phyloP scores from a whole-genome alignment of 2,888 invertebrate species.

The Coenonympha glycerion region DNA sequence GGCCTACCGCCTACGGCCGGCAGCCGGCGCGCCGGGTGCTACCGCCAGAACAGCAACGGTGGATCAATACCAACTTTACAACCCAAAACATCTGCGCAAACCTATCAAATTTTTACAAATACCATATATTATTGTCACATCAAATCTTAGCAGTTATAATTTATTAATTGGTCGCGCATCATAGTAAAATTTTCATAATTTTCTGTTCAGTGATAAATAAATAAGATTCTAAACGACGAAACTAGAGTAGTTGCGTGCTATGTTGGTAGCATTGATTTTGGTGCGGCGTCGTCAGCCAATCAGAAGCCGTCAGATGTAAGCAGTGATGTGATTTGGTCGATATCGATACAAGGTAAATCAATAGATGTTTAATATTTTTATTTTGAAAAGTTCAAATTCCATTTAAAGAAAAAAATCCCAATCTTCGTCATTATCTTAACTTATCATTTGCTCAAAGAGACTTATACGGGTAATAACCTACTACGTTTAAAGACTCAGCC shows the following conservation, averaged over 20 bases:
- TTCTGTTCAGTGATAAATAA: not conserved
- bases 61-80: slow-evolving; percentile 33
- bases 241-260: slow-evolving; percentile 22
- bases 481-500: no score
- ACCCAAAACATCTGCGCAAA: slow-evolving; percentile 29
- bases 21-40: no score
- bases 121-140: not conserved
- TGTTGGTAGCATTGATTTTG: slow-evolving; percentile 46
- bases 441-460: no score
- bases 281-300: slow-evolving; percentile 49
- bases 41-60: no score
- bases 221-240: slow-evolving; percentile 25
- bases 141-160: not conserved
- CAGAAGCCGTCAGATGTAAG: slow-evolving; percentile 30
- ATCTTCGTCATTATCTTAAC: no score
- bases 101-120: slow-evolving; percentile 2
- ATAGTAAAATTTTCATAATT: not conserved
- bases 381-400: not conserved
- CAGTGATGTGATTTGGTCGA: slow-evolving; percentile 29
- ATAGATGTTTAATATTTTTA: not conserved
- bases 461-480: no score
- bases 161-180: not conserved
- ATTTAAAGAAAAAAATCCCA: no score
- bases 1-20: slow-evolving; percentile 21
- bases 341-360: slow-evolving; percentile 34